Evolutionary conservation across 2,113 vertebrate species (phyloP).

Genomic region (Bufo gargarizans): DNA sequence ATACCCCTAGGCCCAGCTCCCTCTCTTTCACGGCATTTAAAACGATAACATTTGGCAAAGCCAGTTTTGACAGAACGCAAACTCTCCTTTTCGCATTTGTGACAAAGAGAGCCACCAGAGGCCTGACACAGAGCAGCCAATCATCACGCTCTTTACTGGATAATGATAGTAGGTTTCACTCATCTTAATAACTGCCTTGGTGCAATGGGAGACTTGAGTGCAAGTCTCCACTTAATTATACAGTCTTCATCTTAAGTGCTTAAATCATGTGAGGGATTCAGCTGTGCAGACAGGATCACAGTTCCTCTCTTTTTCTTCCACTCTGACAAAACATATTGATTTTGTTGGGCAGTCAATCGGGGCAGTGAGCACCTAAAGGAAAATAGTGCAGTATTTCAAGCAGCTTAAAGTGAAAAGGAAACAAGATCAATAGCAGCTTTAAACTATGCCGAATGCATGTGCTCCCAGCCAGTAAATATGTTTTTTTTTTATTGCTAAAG

Average conservation of each 20-base stretch:
- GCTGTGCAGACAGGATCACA: constrained; percentile 29
- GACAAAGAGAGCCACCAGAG: constrained; percentile 84
- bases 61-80: constrained; percentile 86
- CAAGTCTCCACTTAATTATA: constrained; percentile 73
- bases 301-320: constrained; percentile 41
- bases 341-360: constrained; percentile 49
- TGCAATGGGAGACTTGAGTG: constrained; percentile 66
- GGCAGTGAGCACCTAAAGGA: constrained; percentile 31
- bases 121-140: constrained; percentile 81
- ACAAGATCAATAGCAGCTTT: neutral
- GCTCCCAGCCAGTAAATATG: constrained; percentile 23
- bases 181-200: constrained; percentile 69
- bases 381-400: constrained; percentile 55
- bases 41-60: constrained; percentile 92
- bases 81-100: constrained; percentile 76
- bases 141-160: constrained; percentile 79
- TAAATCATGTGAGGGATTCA: constrained; percentile 64
- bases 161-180: constrained; percentile 84
- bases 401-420: neutral
- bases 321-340: constrained; percentile 49
- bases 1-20: constrained; percentile 92
- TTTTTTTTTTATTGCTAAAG: neutral
- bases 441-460: neutral
- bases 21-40: constrained; percentile 92
- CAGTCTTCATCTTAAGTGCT: constrained; percentile 68